A percentile compares a stretch with the other conserved stretches of the same genome.
Conservation (phyloP, 1,140 invertebrate genomes). For the Geopemphigus sp. region DNA sequence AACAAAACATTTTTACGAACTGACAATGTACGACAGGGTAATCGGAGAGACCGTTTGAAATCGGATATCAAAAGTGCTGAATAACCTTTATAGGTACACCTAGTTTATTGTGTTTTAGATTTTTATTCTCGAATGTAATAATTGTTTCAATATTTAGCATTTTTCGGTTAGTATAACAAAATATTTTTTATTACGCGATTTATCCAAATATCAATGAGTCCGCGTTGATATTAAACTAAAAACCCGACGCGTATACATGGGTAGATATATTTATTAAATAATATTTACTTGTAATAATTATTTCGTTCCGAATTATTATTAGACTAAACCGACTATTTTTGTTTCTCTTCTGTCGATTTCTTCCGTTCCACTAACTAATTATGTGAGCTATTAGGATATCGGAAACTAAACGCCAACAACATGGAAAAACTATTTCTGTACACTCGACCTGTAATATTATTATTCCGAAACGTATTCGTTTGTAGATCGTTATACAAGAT, state of each 20-base stretch:
- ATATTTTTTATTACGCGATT: neutral
- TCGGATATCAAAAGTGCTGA: constrained; percentile 21
- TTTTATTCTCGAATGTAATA: neutral
- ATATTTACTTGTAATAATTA: constrained; percentile 6
- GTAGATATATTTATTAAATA: neutral
- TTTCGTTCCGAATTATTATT: constrained; percentile 38
- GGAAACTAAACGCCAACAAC: too few relatives aligned
- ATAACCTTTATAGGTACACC: constrained; percentile 2
- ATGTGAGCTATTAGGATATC: too few relatives aligned
- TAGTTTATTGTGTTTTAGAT: constrained; percentile 15
- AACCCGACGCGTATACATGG: neutral
- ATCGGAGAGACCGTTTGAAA: constrained; percentile 26
- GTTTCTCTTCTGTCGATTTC: neutral
- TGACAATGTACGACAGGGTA: constrained; percentile 34
- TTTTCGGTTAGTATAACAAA: neutral
- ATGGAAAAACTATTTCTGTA: too few relatives aligned
- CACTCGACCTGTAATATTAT: neutral
- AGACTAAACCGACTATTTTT: neutral
- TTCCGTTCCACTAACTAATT: neutral
- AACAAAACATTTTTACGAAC: constrained; percentile 23
- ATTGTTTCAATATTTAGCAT: neutral
- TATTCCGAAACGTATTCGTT: neutral
- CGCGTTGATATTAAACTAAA: neutral
- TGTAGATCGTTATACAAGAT: neutral
- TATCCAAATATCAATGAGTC: neutral